Evolutionary conservation across 92 coral and sea anemone species (phyloP).

Genomic region (Siderastrea radians): DNA sequence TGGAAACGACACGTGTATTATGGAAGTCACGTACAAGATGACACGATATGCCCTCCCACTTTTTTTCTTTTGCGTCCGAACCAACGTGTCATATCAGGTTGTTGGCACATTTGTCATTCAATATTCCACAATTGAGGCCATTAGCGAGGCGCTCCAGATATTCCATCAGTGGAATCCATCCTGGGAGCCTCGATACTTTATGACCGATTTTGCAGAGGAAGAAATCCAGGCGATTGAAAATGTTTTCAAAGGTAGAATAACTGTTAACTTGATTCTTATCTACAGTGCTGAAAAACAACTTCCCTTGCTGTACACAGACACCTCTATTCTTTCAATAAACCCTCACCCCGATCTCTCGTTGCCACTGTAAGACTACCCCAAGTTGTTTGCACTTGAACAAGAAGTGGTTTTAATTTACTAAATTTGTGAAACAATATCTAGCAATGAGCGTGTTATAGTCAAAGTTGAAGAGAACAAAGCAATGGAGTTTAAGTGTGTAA

Average conservation of each 20-base stretch:
- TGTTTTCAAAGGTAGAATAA: not conserved
- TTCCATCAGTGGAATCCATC: conserved; percentile 31
- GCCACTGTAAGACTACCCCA: no score
- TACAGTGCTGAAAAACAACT: no score
- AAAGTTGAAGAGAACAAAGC: no score
- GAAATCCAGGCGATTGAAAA: conserved; percentile 24
- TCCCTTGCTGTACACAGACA: no score
- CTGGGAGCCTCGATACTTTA: conserved; percentile 31
- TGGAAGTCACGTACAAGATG: conserved; percentile 33
- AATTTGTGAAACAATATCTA: no score
- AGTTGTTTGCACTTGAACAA: no score
- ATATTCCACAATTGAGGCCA: not conserved
- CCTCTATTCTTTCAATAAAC: no score
- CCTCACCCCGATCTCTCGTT: no score
- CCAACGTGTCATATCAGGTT: conserved; percentile 41
- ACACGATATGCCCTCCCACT: conserved; percentile 2
- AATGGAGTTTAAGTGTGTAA: no score
- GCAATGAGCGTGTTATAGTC: no score
- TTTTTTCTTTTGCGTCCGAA: conserved; percentile 34
- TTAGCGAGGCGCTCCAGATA: conserved; percentile 23
- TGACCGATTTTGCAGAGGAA: conserved; percentile 38
- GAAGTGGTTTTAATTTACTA: no score
- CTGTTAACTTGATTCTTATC: no score
- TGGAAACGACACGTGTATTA: conserved; percentile 18
- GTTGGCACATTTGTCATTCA: conserved; percentile 45